Base-by-base conservation (phyloP, 2,113 vertebrate genomes). In the Ranitomeya imitator region DNA sequence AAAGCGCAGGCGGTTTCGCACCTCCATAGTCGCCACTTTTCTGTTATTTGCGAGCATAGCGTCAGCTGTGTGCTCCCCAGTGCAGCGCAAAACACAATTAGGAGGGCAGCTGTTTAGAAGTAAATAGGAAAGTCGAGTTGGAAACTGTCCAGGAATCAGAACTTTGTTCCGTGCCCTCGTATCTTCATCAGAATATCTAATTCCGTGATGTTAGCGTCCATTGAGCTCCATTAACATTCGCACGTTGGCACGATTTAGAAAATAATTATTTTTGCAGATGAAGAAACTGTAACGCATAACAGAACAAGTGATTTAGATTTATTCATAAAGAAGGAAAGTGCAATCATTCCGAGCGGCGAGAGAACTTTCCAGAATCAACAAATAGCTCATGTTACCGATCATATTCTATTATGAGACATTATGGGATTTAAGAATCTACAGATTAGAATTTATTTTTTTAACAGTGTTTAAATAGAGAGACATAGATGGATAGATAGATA, bases 211-310 rank as follows among this genome's bases (percentile, higher is more conserved):
- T 88, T 88, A 83, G 61, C 71, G 71, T 83, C 87, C 87, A 83
- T 74, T 23, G 80, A 88, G 57, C 57, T 55, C 69, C 69, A 83
- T 71, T 83, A 88, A 88, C 57, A 83, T 88, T 77, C 45, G 51
- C 73, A 74, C 57, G 14, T 83, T 84, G 87, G 87, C 86, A 88
- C 21, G 45, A 77, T 63, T 83, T 83, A 26, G 45, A 83, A 88
- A 77, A 88, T 77, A 83, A 88, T 88, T 83, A 88, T 88, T 88
- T 88, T 83, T 83, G 80, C 69, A 88, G 87, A 88, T 88, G 71
- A 88, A 83, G 69, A 73, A 83, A 83, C 60, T 88, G 57, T 57
- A 67, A 65, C 51, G 71, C 80, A 83, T 83, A 83, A 83, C 71
- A 77, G 55, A 88, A 65, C 57, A 88, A 76, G 74, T 59, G 12